phyloP scores from a whole-genome alignment of 2,888 invertebrate species.

The Cantharis flavilabris region DNA sequence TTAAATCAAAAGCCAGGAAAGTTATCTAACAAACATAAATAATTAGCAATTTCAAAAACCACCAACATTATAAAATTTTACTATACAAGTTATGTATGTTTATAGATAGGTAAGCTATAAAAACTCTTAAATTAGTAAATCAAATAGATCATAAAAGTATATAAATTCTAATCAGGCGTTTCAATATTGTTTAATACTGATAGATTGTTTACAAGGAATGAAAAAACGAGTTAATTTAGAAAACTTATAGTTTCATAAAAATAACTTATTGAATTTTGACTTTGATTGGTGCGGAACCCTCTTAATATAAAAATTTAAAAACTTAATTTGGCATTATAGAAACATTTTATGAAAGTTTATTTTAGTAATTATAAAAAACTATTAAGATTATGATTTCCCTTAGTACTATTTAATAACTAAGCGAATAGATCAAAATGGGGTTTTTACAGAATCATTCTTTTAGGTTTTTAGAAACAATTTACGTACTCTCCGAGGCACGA shows the following conservation, averaged over 20 bases:
- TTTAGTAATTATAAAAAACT: no score
- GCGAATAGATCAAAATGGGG: no score
- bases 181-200: not conserved
- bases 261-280: not conserved
- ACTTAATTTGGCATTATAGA: no score
- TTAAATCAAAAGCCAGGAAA: not conserved
- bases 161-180: not conserved
- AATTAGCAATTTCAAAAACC: not conserved
- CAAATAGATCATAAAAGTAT: not conserved
- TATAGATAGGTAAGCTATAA: not conserved
- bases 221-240: not conserved
- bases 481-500: no score
- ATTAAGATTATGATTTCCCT: no score
- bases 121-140: not conserved
- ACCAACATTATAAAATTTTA: not conserved
- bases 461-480: no score
- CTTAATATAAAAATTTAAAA: no score
- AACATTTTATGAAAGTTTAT: no score
- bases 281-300: no score
- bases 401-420: no score
- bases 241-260: not conserved
- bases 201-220: not conserved
- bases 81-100: not conserved
- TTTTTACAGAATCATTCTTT: no score
- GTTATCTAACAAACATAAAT: not conserved